Evolutionary conservation across 2,888 invertebrate genomes (phyloP), one percentile per base, ranked within the genome.

Genomic region (Brachyptera putata): DNA sequence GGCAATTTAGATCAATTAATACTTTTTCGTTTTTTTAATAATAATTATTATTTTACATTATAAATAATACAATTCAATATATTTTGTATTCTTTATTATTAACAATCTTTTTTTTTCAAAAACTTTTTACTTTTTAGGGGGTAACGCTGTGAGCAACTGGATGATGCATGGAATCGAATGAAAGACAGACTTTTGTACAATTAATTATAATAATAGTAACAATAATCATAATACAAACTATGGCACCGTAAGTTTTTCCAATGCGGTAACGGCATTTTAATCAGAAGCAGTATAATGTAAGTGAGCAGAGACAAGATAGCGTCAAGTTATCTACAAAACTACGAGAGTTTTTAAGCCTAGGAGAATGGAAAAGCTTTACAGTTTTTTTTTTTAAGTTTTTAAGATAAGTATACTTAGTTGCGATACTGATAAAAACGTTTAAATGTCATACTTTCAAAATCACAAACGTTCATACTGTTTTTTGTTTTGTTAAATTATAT

Each of bases 41-140:
- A 56, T 61, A n/a, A 39, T 61, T 61, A 56, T 62, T 60, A 59
- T 60, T 64, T 61, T 64, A 64, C 63, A 64, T 61, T 61, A 61
- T 64, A 64, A n/a, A 64, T 64, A 61, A 46, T 21, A 64, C 60
- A 64, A 41, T 63, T 37, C 59, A 62, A 60, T 63, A 60, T 60
- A 56, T 59, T 64, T 64, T 58, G 60, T 48, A 59, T 53, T 50
- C 43, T 58, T 63, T 58, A 60, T 61, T 60, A 64, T 64, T 63
- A 64, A 64, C 63, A 64, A 64, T 30, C 58, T 61, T 64, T 56
- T 39, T 56, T 37, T 60, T 60, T 21, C 41, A 41, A 62, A 60
- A 62, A 62, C 61, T 48, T 60, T 49, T 61, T 55, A 55, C 43
- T n/a, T 5, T 24, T n/a, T n/a, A n/a, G 9, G 24, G 43, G 46